Evolutionary conservation across 2,888 invertebrate species (phyloP), one percentile per base, ranked within the genome.

Genomic region (Neria commutata): DNA sequence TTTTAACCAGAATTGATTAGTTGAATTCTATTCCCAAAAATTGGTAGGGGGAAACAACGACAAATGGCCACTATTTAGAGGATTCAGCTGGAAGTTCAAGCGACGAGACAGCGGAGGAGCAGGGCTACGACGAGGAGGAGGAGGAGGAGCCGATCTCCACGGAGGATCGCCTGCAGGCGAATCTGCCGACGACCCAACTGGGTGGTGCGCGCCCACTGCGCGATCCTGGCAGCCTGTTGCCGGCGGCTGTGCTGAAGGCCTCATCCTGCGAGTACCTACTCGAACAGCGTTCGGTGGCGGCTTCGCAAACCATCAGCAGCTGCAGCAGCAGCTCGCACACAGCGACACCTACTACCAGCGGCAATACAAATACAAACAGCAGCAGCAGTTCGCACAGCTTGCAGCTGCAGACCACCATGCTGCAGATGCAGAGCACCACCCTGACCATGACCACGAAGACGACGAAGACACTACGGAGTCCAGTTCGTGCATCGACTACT

Each of bases 401-500:
- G 37, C 14, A 17, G 14, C 11, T 23, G 4, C 46, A 25, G 29
- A 45, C 48, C 26, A 26, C 5, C 33, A 49, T 19, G 29, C 19
- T 5, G 49, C 17, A 33, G 59, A 62, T 78, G 62, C 65, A 61
- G 66, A 69, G 83, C 83, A 78, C 78, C 82, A 67, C 66, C 66
- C 64, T 62, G 67, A 62, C 55, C 61, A 71, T 77, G 79, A 72
- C 63, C 66, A 52, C 54, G 61, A 56, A 74, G 66, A 67, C 58
- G 83, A 83, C 1, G 47, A 54, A 11, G 46, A 19, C 47, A 66
- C 62, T 24, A 69, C 62, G 80, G 83, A 85, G 83, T 80, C 85
- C 81, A 83, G 85, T 82, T 83, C 85, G 58, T 75, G 79, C 67
- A 67, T 85, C 85, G 83, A 86, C 81, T 84, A 85, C 85, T 85